Base-by-base conservation (phyloP, 2,797 vertebrate species). In the Merluccius polli region DNA sequence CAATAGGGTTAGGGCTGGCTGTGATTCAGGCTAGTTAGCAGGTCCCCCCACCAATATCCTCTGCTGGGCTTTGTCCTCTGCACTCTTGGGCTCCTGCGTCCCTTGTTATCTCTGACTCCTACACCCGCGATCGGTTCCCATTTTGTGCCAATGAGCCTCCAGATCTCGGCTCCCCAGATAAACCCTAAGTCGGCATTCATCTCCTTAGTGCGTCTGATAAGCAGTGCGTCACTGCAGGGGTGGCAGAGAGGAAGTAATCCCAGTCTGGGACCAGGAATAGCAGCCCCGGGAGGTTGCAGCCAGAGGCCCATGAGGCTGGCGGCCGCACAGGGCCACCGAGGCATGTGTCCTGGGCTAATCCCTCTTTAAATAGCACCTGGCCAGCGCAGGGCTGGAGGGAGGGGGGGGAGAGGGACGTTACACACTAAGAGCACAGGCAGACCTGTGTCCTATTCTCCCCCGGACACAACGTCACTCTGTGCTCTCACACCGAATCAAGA, bases 191-290 rank as follows among this genome's bases (percentile, higher is more conserved):
- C 92, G 89, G 86, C 86, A 94, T 94, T 90, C 91, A 95, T 95
- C 93, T 91, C 89, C 91, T 92, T 92, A 88, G 90, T 90, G 86
- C 2, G 84, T 92, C 93, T 93, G 91, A 93, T 93, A 93, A 93
- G 85, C 85, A 81, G 77, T 87, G 91, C 74, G 89, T 95, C 94
- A 96, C 81, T 84, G 81, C 84, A 82, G 77, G 80, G 77, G 79
- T 80, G 86, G 59, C 59, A 24, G 59, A 27, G 59, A 27, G 59
- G 59, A 27, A 79, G 80, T 95, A 95, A 96, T 95, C 94, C 91
- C 27, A 75, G 92, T 88, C 90, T 87, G 84, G 90, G 88, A 90
- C 91, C 92, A 94, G 87, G 93, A 96, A 97, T 95, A 96, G 95
- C 24, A 92, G 89, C 78, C 87, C 82, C 67, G 79, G 85, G 82